These are phyloP conservation scores for Porites lobata DNA, from an alignment of 92 coral and sea anemone species.

Conservation along the genomic window DNA sequence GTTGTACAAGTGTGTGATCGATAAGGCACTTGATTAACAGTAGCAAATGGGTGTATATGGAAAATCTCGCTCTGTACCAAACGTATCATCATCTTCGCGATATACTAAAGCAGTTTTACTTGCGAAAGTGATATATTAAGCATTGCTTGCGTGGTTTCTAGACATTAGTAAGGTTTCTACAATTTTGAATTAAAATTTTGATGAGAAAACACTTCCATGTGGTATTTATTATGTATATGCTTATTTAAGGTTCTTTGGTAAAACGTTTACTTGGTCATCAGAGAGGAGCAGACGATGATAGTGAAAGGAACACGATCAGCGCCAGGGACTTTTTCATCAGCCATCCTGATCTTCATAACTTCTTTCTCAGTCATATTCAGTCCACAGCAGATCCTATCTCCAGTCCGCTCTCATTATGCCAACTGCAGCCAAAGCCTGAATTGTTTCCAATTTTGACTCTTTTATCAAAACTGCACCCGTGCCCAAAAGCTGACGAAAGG, in stretches of 20 bases:
- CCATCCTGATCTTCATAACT: slow-evolving; percentile 65
- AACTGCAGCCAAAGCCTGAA: slow-evolving; percentile 60
- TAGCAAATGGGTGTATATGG: no score
- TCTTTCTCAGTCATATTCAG: slow-evolving; percentile 71
- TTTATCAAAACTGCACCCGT: slow-evolving; percentile 77
- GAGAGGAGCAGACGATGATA: slow-evolving; percentile 73
- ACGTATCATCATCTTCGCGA: no score
- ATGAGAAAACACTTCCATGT: background rate
- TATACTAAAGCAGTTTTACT: no score
- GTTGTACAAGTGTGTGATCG: no score
- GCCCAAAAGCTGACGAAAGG: slow-evolving; percentile 58
- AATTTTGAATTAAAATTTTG: no score
- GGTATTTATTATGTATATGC: background rate
- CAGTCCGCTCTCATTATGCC: background rate
- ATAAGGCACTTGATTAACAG: no score
- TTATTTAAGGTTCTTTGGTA: slow-evolving; percentile 73
- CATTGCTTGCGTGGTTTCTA: background rate
- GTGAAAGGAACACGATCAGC: slow-evolving; percentile 71
- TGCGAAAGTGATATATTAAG: background rate
- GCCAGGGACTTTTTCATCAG: slow-evolving; percentile 77
- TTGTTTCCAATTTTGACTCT: slow-evolving; percentile 80
- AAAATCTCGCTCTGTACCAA: no score
- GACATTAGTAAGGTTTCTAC: background rate
- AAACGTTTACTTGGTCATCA: slow-evolving; percentile 81
- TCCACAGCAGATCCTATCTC: slow-evolving; percentile 2